Evolutionary conservation across 1,140 invertebrate species (phyloP), one percentile per base, ranked within the genome.

Genomic region (Steinernema khuongi): DNA sequence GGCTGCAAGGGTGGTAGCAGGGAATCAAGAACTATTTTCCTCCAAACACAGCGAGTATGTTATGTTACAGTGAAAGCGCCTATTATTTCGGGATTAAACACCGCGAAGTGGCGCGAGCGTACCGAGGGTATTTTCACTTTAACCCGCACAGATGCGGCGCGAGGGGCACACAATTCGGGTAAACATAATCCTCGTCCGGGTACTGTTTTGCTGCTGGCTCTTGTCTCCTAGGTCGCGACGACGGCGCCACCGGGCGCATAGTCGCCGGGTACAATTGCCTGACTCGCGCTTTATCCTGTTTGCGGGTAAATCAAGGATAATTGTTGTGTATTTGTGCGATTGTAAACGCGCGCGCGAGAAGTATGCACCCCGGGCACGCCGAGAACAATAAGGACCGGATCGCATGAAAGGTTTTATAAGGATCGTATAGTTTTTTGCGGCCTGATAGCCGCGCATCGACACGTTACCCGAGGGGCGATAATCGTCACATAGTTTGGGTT

Each of bases 21-120:
- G n/a, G n/a, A n/a, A n/a, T n/a, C n/a, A n/a, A n/a, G n/a, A n/a
- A n/a, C n/a, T n/a, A n/a, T n/a, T n/a, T n/a, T n/a, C n/a, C n/a
- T n/a, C n/a, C n/a, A n/a, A n/a, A n/a, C n/a, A n/a, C n/a, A n/a
- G n/a, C n/a, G n/a, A n/a, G n/a, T 41, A 7, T 41, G 36, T 11
- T n/a, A 41, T 41, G 36, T n/a, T 7, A 7, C n/a, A n/a, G 7
- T 11, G n/a, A n/a, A 11, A 11, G 36, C 7, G 50, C 50, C 26
- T 60, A 60, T 60, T 60, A 60, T 26, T 60, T 60, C 26, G 7
- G 50, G 50, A 60, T 60, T 60, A 60, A 60, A n/a, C n/a, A n/a
- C 50, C 7, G 11, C 22, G 50, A 22, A 41, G 36, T n/a, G 36
- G 2, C 4, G 50, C 22, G 50, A 60, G 50, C 36, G 50, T 60